Evolutionary conservation across 2,888 invertebrate species (phyloP).

Genomic region (Drosophila nr. perissopoda): DNA sequence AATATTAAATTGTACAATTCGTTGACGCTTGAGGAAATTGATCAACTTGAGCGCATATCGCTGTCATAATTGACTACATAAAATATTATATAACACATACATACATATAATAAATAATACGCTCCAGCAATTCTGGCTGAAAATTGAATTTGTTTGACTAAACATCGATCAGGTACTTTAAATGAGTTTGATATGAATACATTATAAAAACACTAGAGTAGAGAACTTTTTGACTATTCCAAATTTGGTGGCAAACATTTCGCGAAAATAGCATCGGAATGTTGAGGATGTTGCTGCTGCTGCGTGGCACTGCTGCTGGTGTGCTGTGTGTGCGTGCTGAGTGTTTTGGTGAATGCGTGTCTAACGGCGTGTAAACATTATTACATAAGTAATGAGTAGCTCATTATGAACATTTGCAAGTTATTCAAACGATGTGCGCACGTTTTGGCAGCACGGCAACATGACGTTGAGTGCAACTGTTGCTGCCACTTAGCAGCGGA

Average conservation of each 20-base stretch:
- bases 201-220: not conserved
- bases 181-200: not conserved
- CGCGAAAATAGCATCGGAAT: slow-evolving; percentile 13
- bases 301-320: not conserved
- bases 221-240: not conserved
- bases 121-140: not conserved
- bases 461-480: slow-evolving; percentile 39
- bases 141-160: not conserved
- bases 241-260: not conserved
- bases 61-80: not conserved
- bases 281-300: slow-evolving; percentile 2
- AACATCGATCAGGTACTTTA: not conserved
- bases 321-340: slow-evolving; percentile 7
- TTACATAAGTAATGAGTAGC: slow-evolving; percentile 20
- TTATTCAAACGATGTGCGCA: slow-evolving; percentile 55
- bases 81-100: not conserved
- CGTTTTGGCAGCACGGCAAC: slow-evolving; percentile 39
- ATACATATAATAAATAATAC: not conserved
- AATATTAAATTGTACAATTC: not conserved
- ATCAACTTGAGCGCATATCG: not conserved
- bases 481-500: slow-evolving; percentile 46
- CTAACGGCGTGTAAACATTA: slow-evolving; percentile 37
- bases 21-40: not conserved
- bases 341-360: slow-evolving; percentile 36
- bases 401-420: slow-evolving; percentile 48